These are phyloP conservation scores for Baccha elongata DNA, from an alignment of 2,888 invertebrate species.

Conservation along the genomic window DNA sequence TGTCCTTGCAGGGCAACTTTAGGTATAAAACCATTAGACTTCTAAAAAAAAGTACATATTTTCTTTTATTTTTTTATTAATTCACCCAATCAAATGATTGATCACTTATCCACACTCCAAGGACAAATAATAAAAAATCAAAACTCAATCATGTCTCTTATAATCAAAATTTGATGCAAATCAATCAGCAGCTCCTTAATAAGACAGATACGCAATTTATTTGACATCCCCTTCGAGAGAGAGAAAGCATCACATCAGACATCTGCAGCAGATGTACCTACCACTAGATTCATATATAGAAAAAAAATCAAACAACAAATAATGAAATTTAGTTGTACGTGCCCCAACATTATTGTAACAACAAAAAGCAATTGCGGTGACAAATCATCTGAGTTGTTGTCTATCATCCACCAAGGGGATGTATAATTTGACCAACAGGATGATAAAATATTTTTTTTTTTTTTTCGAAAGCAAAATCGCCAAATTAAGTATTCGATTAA, in stretches of 20 bases:
- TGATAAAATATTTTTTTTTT: constrained; percentile 46
- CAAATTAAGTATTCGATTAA: constrained; percentile 68
- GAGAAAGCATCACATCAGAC: constrained; percentile 1
- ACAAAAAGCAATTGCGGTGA: constrained; percentile 74
- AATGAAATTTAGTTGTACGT: constrained; percentile 13
- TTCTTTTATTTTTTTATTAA: constrained; percentile 66
- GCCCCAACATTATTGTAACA: constrained; percentile 67
- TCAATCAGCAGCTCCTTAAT: constrained; percentile 79
- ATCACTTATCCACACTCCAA: constrained; percentile 72
- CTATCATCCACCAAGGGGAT: constrained; percentile 43
- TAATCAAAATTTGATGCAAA: constrained; percentile 79
- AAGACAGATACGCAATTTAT: constrained; percentile 37
- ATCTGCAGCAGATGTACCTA: constrained; percentile 56
- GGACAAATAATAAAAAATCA: constrained; percentile 70
- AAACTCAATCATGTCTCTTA: constrained; percentile 76
- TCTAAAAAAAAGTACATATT: too few relatives aligned
- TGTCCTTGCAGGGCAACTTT: too few relatives aligned
- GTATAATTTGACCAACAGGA: constrained; percentile 56
- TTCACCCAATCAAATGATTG: constrained; percentile 72
- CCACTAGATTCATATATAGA: too few relatives aligned
- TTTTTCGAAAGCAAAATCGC: constrained; percentile 11
- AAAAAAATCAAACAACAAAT: constrained; percentile 21
- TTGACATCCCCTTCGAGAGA: constrained; percentile 43
- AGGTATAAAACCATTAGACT: too few relatives aligned
- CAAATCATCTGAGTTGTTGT: constrained; percentile 73